phyloP scores from a whole-genome alignment of 2,113 vertebrate species.

The Trochalopteron elliotii region DNA sequence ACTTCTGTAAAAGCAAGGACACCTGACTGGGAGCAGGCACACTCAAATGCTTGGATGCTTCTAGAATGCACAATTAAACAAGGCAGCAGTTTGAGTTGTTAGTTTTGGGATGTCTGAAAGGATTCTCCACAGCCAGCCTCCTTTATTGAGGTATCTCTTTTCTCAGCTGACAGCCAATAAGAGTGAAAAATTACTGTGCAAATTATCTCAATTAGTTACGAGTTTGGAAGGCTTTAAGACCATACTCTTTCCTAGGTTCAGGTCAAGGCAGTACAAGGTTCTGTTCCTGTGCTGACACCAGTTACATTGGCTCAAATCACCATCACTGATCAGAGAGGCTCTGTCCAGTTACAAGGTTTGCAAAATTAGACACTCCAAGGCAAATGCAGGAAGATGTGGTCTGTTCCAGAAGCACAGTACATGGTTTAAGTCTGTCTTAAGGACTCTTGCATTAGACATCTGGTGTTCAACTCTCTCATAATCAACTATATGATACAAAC shows the following conservation, averaged over 20 bases:
- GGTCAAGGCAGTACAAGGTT: not conserved
- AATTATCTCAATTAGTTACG: not conserved
- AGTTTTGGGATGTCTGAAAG: not conserved
- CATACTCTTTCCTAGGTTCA: not conserved
- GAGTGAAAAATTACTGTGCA: not conserved
- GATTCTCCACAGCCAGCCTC: not conserved
- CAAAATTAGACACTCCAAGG: not conserved
- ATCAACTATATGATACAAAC: not conserved
- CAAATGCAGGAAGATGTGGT: not conserved
- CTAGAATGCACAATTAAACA: not conserved
- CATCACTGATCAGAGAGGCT: not conserved
- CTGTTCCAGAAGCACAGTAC: not conserved
- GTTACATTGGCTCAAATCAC: accelerated
- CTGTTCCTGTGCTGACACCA: not conserved
- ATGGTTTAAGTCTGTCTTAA: not conserved
- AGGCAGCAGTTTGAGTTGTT: not conserved
- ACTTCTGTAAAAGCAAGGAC: not conserved
- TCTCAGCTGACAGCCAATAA: not conserved
- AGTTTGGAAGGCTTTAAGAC: not conserved
- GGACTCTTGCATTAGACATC: not conserved
- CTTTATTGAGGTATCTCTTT: not conserved
- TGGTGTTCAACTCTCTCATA: not conserved
- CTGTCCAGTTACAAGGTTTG: not conserved
- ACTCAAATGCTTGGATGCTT: not conserved
- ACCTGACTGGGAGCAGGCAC: not conserved